These are phyloP conservation scores for Porites australiensis DNA, from an alignment of 64 coral and sea anemone genomes.

Conservation along the genomic window DNA sequence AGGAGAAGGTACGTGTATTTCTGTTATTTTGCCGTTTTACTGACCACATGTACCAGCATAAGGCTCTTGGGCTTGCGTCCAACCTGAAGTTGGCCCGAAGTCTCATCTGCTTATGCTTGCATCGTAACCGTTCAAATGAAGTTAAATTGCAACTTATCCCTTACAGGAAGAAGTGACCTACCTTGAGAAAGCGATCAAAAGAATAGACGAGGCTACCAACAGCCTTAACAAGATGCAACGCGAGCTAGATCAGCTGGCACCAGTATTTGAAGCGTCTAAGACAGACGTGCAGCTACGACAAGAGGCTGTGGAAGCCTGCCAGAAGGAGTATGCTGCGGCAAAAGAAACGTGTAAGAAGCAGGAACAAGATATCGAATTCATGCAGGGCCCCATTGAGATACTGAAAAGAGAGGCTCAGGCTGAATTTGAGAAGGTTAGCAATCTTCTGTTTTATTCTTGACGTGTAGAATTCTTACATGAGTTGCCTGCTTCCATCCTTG, in stretches of 20 bases:
- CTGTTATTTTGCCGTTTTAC: neutral
- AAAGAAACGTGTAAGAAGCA: constrained; percentile 90
- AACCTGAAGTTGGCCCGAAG: too few relatives aligned
- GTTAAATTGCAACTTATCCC: neutral
- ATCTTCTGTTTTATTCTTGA: too few relatives aligned
- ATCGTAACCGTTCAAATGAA: too few relatives aligned
- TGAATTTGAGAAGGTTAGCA: constrained; percentile 86
- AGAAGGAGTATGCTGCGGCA: constrained; percentile 80
- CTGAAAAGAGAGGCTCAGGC: constrained; percentile 82
- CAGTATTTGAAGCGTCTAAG: constrained; percentile 68
- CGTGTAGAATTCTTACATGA: too few relatives aligned
- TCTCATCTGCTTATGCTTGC: too few relatives aligned
- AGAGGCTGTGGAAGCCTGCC: constrained; percentile 84
- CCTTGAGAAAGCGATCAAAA: constrained; percentile 74
- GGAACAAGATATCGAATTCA: constrained; percentile 87
- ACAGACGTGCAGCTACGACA: constrained; percentile 77
- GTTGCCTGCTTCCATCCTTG: too few relatives aligned
- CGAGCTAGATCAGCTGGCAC: constrained; percentile 76
- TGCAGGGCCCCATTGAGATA: constrained; percentile 85
- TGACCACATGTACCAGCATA: too few relatives aligned
- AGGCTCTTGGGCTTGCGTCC: too few relatives aligned
- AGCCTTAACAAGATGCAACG: constrained; percentile 84
- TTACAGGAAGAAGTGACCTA: constrained; percentile 63
- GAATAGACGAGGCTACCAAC: constrained; percentile 81
- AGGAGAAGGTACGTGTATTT: constrained; percentile 77